Evolutionary conservation across 2,113 vertebrate species (phyloP).

Genomic region (Cephalopholis sonnerati): DNA sequence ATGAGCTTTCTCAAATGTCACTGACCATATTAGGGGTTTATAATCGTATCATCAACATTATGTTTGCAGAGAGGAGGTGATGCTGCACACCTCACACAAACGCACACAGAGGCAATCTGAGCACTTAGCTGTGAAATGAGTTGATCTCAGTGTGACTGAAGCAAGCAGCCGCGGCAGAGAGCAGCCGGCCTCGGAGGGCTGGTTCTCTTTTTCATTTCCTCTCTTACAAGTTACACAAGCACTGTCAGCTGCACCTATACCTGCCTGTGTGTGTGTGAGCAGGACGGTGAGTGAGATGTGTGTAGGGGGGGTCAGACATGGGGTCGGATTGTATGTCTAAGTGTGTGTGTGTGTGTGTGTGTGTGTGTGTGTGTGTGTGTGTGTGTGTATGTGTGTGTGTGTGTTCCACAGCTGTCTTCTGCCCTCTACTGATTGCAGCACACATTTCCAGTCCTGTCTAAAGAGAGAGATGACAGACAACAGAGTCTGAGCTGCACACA

Average conservation of each 20-base stretch:
- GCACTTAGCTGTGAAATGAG: constrained; percentile 57
- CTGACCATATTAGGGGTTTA: neutral
- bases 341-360: neutral
- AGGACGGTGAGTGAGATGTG: no score
- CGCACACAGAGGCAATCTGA: constrained; percentile 28
- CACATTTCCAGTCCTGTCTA: neutral
- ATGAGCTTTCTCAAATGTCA: neutral
- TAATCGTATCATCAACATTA: neutral
- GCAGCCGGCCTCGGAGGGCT: neutral
- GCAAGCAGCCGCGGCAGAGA: constrained; percentile 5
- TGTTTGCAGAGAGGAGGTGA: constrained; percentile 7
- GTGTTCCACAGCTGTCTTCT: constrained; percentile 42
- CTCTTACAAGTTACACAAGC: constrained; percentile 5
- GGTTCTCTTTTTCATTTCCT: constrained; percentile 13
- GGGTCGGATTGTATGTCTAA: no score
- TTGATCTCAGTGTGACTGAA: constrained; percentile 30
- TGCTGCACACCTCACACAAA: neutral
- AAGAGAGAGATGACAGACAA: neutral
- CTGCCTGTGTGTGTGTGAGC: neutral
- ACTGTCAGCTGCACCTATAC: neutral
- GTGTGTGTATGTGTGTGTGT: constrained; percentile 20
- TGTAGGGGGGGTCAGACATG: no score
- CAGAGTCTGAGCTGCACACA: neutral
- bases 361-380: neutral
- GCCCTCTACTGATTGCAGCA: constrained; percentile 53